Percentiles rank a stretch among this genome's conserved stretches.
Evolutionary conservation across 2,888 invertebrate genomes (phyloP).

Genomic region (Tridacna crocea): DNA sequence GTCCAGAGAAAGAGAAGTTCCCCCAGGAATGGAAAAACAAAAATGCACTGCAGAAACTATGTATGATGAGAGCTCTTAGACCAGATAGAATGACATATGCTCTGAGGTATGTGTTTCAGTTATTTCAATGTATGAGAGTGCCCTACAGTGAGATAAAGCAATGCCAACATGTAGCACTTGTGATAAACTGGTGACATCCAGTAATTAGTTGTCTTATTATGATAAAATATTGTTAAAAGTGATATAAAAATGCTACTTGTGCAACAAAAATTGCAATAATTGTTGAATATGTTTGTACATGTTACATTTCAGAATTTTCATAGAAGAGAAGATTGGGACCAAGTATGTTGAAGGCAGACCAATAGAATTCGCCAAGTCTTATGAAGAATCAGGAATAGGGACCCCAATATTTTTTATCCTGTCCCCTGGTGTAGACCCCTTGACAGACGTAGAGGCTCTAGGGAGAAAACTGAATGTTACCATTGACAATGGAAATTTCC

Average conservation of each 20-base stretch:
- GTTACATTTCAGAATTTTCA: constrained; percentile 88
- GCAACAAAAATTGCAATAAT: too few species aligned
- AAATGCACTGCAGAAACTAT: constrained; percentile 94
- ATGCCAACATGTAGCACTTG: too few species aligned
- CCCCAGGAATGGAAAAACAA: constrained; percentile 99
- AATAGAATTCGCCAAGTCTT: constrained; percentile 96
- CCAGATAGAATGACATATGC: constrained; percentile 99
- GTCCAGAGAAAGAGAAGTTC: constrained; percentile 97
- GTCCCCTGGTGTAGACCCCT: constrained; percentile 97
- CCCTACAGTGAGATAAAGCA: too few species aligned
- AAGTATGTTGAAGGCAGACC: constrained; percentile 95
- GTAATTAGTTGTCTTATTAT: too few species aligned
- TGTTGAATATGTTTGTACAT: too few species aligned
- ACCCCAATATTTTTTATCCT: constrained; percentile 98
- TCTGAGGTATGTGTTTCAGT: constrained; percentile 86
- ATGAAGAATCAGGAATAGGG: constrained; percentile 95
- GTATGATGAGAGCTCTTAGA: constrained; percentile 96
- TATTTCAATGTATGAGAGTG: too few species aligned
- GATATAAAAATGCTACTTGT: too few species aligned
- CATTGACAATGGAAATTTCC: constrained; percentile 92
- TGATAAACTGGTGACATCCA: too few species aligned
- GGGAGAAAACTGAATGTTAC: constrained; percentile 94
- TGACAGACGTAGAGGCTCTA: constrained; percentile 96
- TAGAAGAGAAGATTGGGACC: constrained; percentile 96
- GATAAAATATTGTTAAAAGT: too few species aligned